These are phyloP conservation scores for Hormaphis cornu DNA, from an alignment of 1,140 invertebrate species.

Conservation along the genomic window DNA sequence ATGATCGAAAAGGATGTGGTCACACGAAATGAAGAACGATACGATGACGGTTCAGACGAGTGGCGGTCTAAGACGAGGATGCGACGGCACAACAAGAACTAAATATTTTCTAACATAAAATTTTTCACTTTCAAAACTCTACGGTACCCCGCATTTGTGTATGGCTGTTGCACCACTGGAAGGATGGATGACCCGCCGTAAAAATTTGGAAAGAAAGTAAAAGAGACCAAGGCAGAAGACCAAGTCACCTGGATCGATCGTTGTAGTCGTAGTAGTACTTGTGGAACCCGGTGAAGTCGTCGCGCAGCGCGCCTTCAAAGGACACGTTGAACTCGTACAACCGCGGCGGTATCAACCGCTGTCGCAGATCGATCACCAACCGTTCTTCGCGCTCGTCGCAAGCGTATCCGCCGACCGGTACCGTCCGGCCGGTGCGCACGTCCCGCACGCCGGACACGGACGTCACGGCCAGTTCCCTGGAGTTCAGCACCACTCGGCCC, in stretches of 20 bases:
- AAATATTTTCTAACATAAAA: no score
- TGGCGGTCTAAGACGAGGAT: no score
- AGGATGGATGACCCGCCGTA: no score
- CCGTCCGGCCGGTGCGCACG: background rate
- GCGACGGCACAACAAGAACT: no score
- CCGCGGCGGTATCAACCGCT: conserved; percentile 41
- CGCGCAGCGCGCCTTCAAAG: background rate
- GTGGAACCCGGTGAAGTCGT: conserved; percentile 1
- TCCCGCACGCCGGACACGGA: background rate
- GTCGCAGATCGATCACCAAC: conserved; percentile 39
- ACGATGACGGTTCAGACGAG: no score
- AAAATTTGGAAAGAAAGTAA: no score
- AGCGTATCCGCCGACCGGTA: background rate
- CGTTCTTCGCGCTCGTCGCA: background rate
- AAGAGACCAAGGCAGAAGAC: background rate
- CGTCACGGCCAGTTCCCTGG: background rate
- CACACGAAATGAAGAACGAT: no score
- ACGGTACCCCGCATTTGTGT: no score
- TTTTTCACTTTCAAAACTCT: no score
- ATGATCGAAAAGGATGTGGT: no score
- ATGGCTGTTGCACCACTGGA: no score
- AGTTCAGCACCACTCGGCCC: conserved; percentile 6
- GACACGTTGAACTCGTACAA: conserved; percentile 33
- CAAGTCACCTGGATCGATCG: background rate
- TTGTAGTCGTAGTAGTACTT: background rate